Percentiles rank a stretch among this genome's conserved stretches.
Evolutionary conservation across 2,888 invertebrate genomes (phyloP).

Genomic region (Torymus auratus): DNA sequence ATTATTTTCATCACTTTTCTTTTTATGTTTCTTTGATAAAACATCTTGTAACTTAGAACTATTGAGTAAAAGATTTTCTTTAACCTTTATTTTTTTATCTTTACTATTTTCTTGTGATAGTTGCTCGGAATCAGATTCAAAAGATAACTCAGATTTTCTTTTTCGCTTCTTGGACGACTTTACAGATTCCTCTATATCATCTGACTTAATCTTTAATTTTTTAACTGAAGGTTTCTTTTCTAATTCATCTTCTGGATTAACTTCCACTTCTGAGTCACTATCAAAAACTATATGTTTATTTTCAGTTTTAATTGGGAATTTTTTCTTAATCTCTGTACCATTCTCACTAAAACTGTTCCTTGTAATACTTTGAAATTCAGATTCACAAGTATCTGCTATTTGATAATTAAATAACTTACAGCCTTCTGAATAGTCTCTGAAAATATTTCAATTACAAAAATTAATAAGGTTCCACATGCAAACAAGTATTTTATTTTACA

Average conservation of each 20-base stretch:
- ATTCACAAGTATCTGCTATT: conserved; percentile 45
- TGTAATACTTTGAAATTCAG: conserved; percentile 46
- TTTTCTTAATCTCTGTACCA: conserved; percentile 10
- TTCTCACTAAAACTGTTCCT: not conserved
- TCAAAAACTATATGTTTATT: conserved; percentile 50
- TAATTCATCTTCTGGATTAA: conserved; percentile 12
- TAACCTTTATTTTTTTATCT: not conserved
- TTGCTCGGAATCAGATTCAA: conserved; percentile 30
- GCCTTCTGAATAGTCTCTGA: conserved; percentile 65
- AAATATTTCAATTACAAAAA: conserved; percentile 29
- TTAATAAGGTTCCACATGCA: too few species aligned
- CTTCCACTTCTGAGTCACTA: conserved; percentile 48
- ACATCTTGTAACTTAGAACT: not conserved
- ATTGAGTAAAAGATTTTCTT: not conserved
- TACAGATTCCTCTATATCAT: conserved; percentile 19
- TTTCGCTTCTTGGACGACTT: conserved; percentile 36
- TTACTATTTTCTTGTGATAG: not conserved
- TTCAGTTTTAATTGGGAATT: conserved; percentile 21
- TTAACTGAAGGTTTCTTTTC: conserved; percentile 20
- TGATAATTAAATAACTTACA: conserved; percentile 60
- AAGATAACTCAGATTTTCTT: not conserved
- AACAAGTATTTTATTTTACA: conserved; percentile 10
- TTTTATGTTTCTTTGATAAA: conserved; percentile 16
- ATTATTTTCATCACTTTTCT: conserved; percentile 1
- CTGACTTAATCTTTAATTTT: conserved; percentile 23